Percentiles rank a stretch among this genome's conserved stretches.
Evolutionary conservation across 2,888 invertebrate species (phyloP).

Genomic region (Omphaloscelis lunosa): DNA sequence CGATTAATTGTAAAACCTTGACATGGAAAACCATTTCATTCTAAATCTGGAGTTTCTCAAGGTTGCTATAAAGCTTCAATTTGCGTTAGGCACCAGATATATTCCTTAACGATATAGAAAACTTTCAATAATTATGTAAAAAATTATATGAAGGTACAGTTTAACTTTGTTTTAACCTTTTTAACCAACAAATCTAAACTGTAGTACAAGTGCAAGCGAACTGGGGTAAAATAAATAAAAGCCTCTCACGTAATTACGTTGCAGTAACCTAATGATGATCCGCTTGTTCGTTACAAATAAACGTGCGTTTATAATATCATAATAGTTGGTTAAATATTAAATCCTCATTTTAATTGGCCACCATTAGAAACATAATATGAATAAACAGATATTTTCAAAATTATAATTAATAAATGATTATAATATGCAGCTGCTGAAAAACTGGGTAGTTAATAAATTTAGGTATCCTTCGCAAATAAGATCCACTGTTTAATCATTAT

Average conservation of each 20-base stretch:
- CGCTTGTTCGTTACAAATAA: constrained; percentile 27
- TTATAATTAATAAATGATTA: too few relatives aligned
- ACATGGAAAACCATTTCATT: not conserved
- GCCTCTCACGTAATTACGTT: not conserved
- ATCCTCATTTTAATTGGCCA: not conserved
- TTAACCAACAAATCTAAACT: not conserved
- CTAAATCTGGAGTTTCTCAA: not conserved
- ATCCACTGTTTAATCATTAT: not conserved
- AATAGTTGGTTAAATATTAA: not conserved
- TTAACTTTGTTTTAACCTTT: not conserved
- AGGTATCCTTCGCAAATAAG: constrained; percentile 24
- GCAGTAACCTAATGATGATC: constrained; percentile 10
- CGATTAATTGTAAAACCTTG: not conserved
- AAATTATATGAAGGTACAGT: too few relatives aligned
- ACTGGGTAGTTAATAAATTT: not conserved
- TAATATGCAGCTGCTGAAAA: not conserved
- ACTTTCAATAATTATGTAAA: not conserved
- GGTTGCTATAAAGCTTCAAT: not conserved
- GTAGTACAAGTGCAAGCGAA: not conserved
- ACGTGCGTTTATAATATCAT: not conserved
- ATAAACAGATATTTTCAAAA: too few relatives aligned
- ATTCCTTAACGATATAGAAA: not conserved
- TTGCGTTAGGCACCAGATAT: not conserved
- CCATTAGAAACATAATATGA: constrained; percentile 1
- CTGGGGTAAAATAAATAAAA: constrained; percentile 8